Conservation (phyloP, 1,140 invertebrate genomes). For the Cydia pomonella region DNA sequence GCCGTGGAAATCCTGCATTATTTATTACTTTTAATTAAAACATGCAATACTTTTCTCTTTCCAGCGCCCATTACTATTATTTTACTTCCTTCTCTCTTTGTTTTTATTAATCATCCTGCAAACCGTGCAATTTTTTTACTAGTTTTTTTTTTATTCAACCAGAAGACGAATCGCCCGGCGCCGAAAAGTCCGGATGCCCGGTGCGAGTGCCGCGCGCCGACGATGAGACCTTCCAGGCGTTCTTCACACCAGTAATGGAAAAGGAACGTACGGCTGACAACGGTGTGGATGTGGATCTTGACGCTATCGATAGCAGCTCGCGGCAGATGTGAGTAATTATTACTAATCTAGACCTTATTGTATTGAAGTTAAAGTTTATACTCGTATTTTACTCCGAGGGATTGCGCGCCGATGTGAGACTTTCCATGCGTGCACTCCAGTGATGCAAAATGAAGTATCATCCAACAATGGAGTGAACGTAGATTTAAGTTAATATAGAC, state of each 20-base stretch:
- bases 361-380: background rate
- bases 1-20: too few relatives aligned
- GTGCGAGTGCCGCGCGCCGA: slow-evolving; percentile 84
- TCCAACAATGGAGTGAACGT: too few relatives aligned
- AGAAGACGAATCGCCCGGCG: slow-evolving; percentile 65
- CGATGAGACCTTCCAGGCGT: slow-evolving; percentile 86
- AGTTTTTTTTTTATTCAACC: slow-evolving; percentile 22
- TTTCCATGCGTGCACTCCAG: too few relatives aligned
- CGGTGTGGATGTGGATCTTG: slow-evolving; percentile 68
- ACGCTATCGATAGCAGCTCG: slow-evolving; percentile 76
- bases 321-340: slow-evolving; percentile 70
- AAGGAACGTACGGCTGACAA: slow-evolving; percentile 46
- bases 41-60: background rate
- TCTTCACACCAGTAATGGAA: slow-evolving; percentile 81
- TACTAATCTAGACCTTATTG: background rate
- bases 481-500: too few relatives aligned
- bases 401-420: too few relatives aligned
- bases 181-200: slow-evolving; percentile 69
- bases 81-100: background rate
- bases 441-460: too few relatives aligned
- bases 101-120: slow-evolving; percentile 12
- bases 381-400: background rate
- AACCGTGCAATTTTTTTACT: slow-evolving; percentile 15
- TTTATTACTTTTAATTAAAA: background rate
- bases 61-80: background rate